Evolutionary conservation across 1,140 invertebrate genomes (phyloP), one percentile per base, ranked within the genome.

Genomic region (Cephus cinctus): DNA sequence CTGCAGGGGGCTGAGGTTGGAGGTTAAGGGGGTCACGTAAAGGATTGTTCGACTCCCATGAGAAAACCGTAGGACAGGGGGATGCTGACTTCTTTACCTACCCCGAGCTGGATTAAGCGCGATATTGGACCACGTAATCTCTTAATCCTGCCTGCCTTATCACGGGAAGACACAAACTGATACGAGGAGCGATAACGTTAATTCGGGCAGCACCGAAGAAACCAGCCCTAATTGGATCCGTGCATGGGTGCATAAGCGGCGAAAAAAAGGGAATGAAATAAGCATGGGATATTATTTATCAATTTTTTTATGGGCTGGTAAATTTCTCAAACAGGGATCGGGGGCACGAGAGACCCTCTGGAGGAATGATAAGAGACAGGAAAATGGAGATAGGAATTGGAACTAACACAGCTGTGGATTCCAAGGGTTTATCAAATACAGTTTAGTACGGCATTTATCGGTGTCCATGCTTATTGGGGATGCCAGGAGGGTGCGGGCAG

Each of bases 91-190:
- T 27, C 23, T 42, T 49, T 44, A 39, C 34, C 41, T 22, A 23
- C 41, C 23, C 15, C 31, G n/a, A 18, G 12, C 30, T 27, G 19
- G 22, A n/a, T 12, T n/a, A 18, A 22, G 23, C 27, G 34, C 36
- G 55, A 56, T 63, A 65, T 56, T 53, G 59, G 46, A 59, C 51
- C 39, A 34, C 23, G 48, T 63, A 67, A 64, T 63, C 63, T 60
- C 65, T 67, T 66, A 67, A 67, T 67, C 54, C 52, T 21, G 47
- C 42, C 39, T 22, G 40, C 42, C 48, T 58, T 47, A 48, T 44
- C 47, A 8, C 8, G 19, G 34, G 11, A n/a, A 11, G 14, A 36
- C 14, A 36, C 4, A 15, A 15, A 36, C 34, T 15, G 34, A 36
- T 36, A 15, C 14, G 9, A 14, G 34, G 34, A 36, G 14, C n/a